phyloP scores from a whole-genome alignment of 2,797 vertebrate genomes.

The Pampus argenteus region DNA sequence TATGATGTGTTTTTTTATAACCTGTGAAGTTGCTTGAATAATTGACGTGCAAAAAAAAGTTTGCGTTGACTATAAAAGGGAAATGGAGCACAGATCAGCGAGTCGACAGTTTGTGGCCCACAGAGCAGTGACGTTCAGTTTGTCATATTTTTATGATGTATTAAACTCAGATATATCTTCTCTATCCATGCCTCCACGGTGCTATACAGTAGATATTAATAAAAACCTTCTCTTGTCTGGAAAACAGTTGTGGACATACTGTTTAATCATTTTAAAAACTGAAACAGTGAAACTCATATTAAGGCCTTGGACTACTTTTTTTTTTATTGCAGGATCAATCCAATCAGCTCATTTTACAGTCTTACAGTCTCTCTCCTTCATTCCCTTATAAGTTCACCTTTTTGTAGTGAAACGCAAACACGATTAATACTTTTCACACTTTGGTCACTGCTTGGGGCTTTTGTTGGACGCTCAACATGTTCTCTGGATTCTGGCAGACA shows the following conservation, averaged over 20 bases:
- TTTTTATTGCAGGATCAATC: constrained; percentile 37
- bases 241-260: neutral
- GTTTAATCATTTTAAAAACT: constrained; percentile 9
- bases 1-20: constrained; percentile 64
- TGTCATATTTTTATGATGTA: constrained; percentile 26
- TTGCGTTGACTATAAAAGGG: constrained; percentile 56
- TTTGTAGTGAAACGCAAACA: constrained; percentile 25
- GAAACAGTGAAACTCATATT: constrained; percentile 17
- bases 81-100: constrained; percentile 54
- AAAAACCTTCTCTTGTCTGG: neutral
- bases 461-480: constrained; percentile 41
- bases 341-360: constrained; percentile 34
- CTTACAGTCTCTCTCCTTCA: constrained; percentile 28
- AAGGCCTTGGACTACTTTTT: constrained; percentile 30
- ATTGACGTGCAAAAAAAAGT: constrained; percentile 29
- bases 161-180: constrained; percentile 37
- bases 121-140: constrained; percentile 38
- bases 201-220: constrained; percentile 31
- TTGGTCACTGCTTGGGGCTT: constrained; percentile 39
- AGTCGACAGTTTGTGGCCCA: constrained; percentile 26
- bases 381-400: constrained; percentile 61
- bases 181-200: constrained; percentile 35
- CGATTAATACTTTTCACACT: constrained; percentile 41
- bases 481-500: constrained; percentile 49
- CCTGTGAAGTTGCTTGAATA: constrained; percentile 53